Evolutionary conservation across 2,113 vertebrate genomes (phyloP).

Genomic region (Lasiurus borealis): DNA sequence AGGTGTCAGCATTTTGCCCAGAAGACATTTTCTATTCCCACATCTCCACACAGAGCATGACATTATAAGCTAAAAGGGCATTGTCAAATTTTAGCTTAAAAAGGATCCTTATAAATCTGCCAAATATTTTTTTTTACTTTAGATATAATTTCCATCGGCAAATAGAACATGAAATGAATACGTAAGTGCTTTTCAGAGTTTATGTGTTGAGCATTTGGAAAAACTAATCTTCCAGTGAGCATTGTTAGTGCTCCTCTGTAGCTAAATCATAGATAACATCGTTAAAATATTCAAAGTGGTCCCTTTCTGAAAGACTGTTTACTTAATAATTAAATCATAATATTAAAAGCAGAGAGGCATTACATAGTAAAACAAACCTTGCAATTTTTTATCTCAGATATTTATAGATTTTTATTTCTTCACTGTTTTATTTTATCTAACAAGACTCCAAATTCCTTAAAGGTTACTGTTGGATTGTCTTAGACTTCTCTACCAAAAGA

Average conservation of each 20-base stretch:
- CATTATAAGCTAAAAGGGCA: conserved; percentile 60
- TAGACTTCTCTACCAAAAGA: background rate
- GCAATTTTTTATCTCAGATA: background rate
- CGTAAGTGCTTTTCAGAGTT: background rate
- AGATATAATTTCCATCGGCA: conserved; percentile 39
- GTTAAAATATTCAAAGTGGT: background rate
- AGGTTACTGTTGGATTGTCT: background rate
- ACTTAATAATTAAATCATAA: conserved; percentile 29
- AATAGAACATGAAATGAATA: conserved; percentile 55
- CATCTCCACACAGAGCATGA: background rate
- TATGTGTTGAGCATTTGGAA: conserved; percentile 6
- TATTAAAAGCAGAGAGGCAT: background rate
- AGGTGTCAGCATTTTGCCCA: conserved; percentile 63
- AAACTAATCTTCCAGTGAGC: conserved; percentile 2
- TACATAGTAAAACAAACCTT: background rate
- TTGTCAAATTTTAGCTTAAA: conserved; percentile 57
- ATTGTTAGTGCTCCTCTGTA: background rate
- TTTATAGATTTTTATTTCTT: conserved; percentile 7
- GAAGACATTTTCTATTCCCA: conserved; percentile 52
- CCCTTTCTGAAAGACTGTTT: background rate
- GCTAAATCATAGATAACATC: background rate
- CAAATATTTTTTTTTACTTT: conserved; percentile 55
- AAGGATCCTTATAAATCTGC: background rate
- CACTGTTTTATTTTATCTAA: conserved; percentile 18
- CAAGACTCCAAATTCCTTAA: background rate